These are phyloP conservation scores for Rhombomys opimus DNA, from an alignment of 2,113 vertebrate species.

Conservation along the genomic window DNA sequence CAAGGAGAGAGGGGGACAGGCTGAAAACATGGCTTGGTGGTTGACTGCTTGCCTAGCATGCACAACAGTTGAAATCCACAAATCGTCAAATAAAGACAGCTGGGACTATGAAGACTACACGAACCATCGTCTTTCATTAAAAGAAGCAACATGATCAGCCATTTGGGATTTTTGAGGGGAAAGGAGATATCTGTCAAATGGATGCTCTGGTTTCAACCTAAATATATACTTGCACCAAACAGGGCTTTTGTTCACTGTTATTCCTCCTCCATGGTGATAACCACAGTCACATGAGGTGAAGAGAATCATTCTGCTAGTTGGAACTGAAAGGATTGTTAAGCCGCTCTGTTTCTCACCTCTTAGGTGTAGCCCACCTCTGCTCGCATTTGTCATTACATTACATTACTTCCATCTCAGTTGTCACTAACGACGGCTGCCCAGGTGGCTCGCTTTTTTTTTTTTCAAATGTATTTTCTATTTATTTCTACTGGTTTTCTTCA, in stretches of 20 bases:
- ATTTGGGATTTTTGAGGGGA: background rate
- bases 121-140: background rate
- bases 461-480: background rate
- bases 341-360: background rate
- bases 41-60: background rate
- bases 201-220: background rate
- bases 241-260: background rate
- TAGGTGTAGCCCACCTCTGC: background rate
- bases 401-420: background rate
- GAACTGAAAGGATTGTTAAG: background rate
- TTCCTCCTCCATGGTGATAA: background rate
- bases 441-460: background rate
- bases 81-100: background rate
- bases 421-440: background rate
- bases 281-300: background rate
- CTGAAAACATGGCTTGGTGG: background rate
- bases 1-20: background rate
- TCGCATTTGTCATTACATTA: background rate
- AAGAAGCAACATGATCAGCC: background rate
- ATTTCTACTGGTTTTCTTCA: slow-evolving; percentile 50
- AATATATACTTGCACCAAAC: background rate
- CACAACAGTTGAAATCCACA: background rate
- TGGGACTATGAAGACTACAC: background rate
- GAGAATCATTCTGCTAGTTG: background rate
- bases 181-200: fast-evolving